These are phyloP conservation scores for Anodontia alba DNA, from an alignment of 2,888 invertebrate species.

Conservation along the genomic window DNA sequence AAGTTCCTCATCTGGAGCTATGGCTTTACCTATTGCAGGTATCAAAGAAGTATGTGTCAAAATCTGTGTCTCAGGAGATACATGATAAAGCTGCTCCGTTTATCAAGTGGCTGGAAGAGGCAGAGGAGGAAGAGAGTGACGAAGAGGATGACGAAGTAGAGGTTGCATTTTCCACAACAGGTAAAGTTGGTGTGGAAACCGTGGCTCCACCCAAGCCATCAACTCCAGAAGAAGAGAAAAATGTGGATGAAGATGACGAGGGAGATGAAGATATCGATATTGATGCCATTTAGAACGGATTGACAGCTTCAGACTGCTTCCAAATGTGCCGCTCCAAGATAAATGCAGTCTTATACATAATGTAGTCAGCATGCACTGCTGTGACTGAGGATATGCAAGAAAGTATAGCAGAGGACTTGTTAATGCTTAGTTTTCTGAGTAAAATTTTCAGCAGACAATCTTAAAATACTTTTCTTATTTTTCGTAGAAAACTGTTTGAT, in stretches of 20 bases:
- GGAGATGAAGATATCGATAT: slow-evolving; percentile 85
- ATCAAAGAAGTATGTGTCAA: slow-evolving; percentile 95
- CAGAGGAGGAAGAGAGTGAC: slow-evolving; percentile 96
- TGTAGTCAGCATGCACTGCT: too few species aligned
- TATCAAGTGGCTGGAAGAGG: slow-evolving; percentile 96
- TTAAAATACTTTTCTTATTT: too few species aligned
- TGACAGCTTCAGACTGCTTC: background rate
- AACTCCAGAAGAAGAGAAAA: slow-evolving; percentile 40
- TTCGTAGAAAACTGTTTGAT: too few species aligned
- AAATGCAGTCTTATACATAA: background rate
- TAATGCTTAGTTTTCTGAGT: too few species aligned
- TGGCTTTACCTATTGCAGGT: slow-evolving; percentile 84
- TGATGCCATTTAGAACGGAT: slow-evolving; percentile 79
- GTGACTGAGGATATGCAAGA: too few species aligned
- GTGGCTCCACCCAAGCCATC: slow-evolving; percentile 58
- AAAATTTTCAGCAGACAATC: too few species aligned
- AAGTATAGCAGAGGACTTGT: too few species aligned
- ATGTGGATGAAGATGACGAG: slow-evolving; percentile 88
- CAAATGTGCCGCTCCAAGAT: slow-evolving; percentile 2
- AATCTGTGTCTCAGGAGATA: slow-evolving; percentile 93
- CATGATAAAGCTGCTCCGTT: slow-evolving; percentile 96
- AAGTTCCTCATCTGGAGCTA: too few species aligned
- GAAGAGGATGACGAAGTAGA: slow-evolving; percentile 90
- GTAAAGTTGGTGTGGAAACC: slow-evolving; percentile 76
- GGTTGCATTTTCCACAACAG: slow-evolving; percentile 79